Evolutionary conservation across 2,888 invertebrate genomes (phyloP), one percentile per base, ranked within the genome.

Genomic region (Meliscaeva auricollis): DNA sequence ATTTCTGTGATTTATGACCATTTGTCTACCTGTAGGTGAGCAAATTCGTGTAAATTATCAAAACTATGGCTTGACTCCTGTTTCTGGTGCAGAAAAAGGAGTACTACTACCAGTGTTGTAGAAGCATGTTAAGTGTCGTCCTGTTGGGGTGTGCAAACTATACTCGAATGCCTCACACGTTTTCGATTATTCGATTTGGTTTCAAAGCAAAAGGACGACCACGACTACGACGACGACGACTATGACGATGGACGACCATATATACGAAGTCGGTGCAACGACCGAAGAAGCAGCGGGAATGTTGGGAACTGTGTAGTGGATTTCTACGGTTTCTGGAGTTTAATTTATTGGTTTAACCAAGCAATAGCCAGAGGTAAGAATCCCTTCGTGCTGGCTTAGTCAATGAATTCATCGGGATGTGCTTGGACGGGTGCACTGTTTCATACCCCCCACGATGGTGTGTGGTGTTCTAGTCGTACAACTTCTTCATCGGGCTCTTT

Each of bases 11-110:
- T 81, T 81, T 85, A 81, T 64, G 50, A 48, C 58, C 85, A 73
- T 70, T 81, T 73, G 85, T 81, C 81, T 81, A 85, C 85, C 85
- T 85, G 81, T 85, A 85, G 85, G 81, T 76, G 76, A 85, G 81
- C 73, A 73, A 81, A 77, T 85, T 85, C 85, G 66, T 85, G 85
- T 85, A 85, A 85, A 85, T 85, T 85, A 85, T 85, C 70, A 60
- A 72, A 81, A 73, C 81, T 73, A 85, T 69, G 62, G 73, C 56
- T 17, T 81, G 68, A 69, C 75, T 81, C 76, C 41, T n/a, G n/a
- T n/a, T n/a, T n/a, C n/a, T 85, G 72, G 30, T 76, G 80, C 41
- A 76, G 80, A 74, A 79, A 70, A 80, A 62, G 66, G 15, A 30
- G 7, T 11, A 44, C 22, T 8, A 30, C 46, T 9, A 62, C 26